phyloP scores from a whole-genome alignment of 2,888 invertebrate species.

The Eueremaeus valkanovi region DNA sequence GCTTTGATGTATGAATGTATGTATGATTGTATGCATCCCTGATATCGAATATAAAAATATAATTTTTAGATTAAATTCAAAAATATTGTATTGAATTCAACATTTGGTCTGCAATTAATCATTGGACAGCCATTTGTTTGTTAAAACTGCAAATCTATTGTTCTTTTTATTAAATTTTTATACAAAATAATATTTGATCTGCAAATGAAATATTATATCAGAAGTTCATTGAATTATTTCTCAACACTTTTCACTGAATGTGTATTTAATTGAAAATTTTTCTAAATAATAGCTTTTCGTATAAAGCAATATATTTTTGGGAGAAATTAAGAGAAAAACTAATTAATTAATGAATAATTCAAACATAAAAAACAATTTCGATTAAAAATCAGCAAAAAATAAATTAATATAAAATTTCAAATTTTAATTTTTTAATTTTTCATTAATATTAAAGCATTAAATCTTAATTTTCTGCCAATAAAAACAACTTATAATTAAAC shows the following conservation, averaged over 20 bases:
- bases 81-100: neutral
- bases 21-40: too few relatives aligned
- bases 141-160: neutral
- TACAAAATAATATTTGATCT: too few relatives aligned
- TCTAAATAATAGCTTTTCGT: too few relatives aligned
- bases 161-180: neutral
- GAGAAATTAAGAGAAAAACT: too few relatives aligned
- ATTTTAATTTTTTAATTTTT: neutral
- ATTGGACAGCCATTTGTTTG: neutral
- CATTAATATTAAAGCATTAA: conserved; percentile 9
- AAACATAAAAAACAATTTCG: neutral
- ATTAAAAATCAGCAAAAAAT: neutral
- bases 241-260: too few relatives aligned
- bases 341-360: neutral
- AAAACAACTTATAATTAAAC: conserved; percentile 25
- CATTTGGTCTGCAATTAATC: neutral
- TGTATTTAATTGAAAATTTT: too few relatives aligned
- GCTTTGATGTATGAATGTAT: too few relatives aligned
- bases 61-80: conserved; percentile 1
- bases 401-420: neutral
- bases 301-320: too few relatives aligned
- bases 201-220: too few relatives aligned
- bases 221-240: too few relatives aligned
- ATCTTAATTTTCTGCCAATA: conserved; percentile 25
- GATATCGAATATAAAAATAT: too few relatives aligned